Evolutionary conservation across 1,140 invertebrate genomes (phyloP).

Genomic region (Pseudomyrmex pallidus): DNA sequence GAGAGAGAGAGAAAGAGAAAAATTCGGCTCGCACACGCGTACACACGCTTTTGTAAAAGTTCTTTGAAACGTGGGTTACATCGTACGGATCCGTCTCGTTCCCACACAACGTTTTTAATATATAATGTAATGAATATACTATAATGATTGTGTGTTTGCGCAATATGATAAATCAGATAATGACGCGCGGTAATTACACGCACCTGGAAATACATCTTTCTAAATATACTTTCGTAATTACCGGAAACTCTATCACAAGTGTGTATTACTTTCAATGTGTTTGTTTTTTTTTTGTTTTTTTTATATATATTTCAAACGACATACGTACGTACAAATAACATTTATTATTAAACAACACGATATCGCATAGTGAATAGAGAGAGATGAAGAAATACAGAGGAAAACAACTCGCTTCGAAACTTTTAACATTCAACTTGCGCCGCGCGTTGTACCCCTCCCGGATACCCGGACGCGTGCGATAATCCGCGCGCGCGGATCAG

Average conservation of each 20-base stretch:
- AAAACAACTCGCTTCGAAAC: conserved; percentile 53
- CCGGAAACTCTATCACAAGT: conserved; percentile 8
- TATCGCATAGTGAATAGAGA: conserved; percentile 18
- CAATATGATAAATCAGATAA: conserved; percentile 44
- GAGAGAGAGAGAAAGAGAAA: too few species aligned
- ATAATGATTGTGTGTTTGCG: conserved; percentile 35
- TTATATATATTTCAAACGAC: too few species aligned
- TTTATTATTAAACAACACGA: conserved; percentile 7
- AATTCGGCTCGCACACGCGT: not conserved
- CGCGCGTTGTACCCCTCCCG: conserved; percentile 35
- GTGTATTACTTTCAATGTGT: not conserved
- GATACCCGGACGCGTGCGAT: conserved; percentile 55
- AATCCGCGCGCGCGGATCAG: conserved; percentile 54
- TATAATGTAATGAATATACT: not conserved
- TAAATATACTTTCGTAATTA: conserved; percentile 22
- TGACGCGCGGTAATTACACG: conserved; percentile 26
- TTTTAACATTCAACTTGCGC: conserved; percentile 60
- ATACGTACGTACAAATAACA: not conserved
- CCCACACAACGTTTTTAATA: too few species aligned
- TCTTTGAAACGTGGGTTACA: not conserved
- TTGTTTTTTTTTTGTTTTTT: not conserved
- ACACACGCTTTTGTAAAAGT: not conserved
- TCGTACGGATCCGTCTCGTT: not conserved
- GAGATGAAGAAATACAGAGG: conserved; percentile 16
- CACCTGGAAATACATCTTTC: conserved; percentile 5